Evolutionary conservation across 2,888 invertebrate species (phyloP).

Genomic region (Idaea straminata): DNA sequence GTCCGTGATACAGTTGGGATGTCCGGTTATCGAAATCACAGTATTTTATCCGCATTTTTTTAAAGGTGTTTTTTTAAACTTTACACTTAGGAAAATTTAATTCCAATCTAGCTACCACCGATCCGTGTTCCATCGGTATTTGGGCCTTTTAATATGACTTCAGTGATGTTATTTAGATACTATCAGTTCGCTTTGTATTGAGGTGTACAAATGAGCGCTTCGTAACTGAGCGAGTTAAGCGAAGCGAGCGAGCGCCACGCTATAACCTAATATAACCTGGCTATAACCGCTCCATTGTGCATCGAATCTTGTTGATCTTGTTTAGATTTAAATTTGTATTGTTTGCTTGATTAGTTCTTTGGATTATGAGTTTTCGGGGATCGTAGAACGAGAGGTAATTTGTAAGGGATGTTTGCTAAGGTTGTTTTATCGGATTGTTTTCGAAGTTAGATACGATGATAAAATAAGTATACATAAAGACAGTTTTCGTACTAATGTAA

Average conservation of each 20-base stretch:
- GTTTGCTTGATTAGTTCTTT: conserved; percentile 26
- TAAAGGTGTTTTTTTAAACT: no score
- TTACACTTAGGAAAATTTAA: no score
- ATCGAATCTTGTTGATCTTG: conserved; percentile 10
- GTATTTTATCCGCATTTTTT: no score
- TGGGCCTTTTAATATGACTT: conserved; percentile 63
- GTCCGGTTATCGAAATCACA: no score
- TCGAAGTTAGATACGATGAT: background rate
- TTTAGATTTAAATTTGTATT: conserved; percentile 30
- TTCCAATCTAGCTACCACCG: background rate
- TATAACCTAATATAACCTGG: background rate
- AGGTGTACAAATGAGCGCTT: conserved; percentile 65
- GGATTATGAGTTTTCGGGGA: conserved; percentile 14
- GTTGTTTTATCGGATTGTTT: background rate
- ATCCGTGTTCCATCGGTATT: conserved; percentile 7
- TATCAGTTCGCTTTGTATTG: conserved; percentile 63
- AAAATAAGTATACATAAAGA: background rate
- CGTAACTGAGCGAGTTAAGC: background rate
- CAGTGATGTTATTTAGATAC: conserved; percentile 64
- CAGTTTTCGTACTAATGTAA: background rate
- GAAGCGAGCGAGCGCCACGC: background rate
- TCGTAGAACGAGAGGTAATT: background rate
- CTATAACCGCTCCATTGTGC: conserved; percentile 1
- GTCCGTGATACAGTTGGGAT: no score
- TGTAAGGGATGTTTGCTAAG: background rate